phyloP scores from a whole-genome alignment of 1,140 invertebrate genomes.

The Bombus difficillimus region DNA sequence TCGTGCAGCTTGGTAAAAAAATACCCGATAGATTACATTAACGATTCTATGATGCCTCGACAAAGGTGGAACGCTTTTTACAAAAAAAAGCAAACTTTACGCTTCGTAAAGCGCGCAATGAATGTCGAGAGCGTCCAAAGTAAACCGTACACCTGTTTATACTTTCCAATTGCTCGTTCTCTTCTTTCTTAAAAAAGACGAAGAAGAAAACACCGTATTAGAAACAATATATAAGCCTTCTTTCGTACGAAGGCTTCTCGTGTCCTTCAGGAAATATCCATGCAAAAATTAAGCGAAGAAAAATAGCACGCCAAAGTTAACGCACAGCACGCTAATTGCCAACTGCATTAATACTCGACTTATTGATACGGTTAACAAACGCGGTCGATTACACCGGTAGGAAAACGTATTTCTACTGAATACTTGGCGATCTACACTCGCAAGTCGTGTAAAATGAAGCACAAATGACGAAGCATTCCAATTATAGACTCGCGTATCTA shows the following conservation, averaged over 20 bases:
- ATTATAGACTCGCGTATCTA: too few species aligned
- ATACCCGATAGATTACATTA: too few species aligned
- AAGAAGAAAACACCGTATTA: not conserved
- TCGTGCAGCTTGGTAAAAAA: too few species aligned
- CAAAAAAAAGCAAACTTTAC: not conserved
- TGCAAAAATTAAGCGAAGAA: not conserved
- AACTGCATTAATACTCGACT: slow-evolving; percentile 21
- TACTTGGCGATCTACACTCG: not conserved
- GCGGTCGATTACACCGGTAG: not conserved
- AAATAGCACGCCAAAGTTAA: not conserved
- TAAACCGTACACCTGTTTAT: not conserved
- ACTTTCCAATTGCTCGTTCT: not conserved
- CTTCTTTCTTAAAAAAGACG: not conserved
- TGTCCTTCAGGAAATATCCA: not conserved
- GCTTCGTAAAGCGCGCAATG: not conserved
- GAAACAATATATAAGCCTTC: not conserved
- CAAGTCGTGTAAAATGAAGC: not conserved
- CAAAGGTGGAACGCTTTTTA: not conserved
- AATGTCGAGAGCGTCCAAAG: not conserved
- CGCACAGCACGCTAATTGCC: not conserved
- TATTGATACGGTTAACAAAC: not conserved
- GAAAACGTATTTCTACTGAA: not conserved
- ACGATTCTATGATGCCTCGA: not conserved
- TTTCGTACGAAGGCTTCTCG: not conserved
- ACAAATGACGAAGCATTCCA: not conserved